These are phyloP conservation scores for Xiphydria camelus DNA, from an alignment of 2,888 invertebrate species.

Conservation along the genomic window DNA sequence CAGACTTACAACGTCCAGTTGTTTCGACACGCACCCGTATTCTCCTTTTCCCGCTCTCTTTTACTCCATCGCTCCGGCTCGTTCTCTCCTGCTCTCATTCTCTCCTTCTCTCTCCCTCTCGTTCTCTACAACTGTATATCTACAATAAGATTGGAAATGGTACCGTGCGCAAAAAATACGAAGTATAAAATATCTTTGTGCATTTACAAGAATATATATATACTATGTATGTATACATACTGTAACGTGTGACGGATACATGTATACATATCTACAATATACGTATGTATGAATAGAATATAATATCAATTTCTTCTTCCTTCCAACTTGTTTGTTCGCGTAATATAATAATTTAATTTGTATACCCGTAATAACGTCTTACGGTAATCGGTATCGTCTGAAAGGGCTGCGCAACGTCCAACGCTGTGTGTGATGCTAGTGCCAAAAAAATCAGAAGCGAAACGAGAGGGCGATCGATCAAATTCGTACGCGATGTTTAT, in stretches of 20 bases:
- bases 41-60: too few relatives aligned
- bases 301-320: not conserved
- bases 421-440: not conserved
- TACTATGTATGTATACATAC: not conserved
- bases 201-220: conserved; percentile 25
- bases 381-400: conserved; percentile 6
- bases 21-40: too few relatives aligned
- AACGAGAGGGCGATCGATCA: too few relatives aligned
- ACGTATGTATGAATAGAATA: not conserved
- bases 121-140: too few relatives aligned
- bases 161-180: conserved; percentile 21
- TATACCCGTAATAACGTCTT: conserved; percentile 14
- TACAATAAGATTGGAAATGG: conserved; percentile 1
- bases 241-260: conserved; percentile 7
- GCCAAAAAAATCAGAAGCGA: not conserved
- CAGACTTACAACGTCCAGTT: too few relatives aligned
- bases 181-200: conserved; percentile 41
- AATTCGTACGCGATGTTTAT: too few relatives aligned
- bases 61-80: too few relatives aligned
- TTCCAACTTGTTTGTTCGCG: not conserved
- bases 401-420: conserved; percentile 5
- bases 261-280: conserved; percentile 4
- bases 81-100: too few relatives aligned
- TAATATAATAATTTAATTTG: not conserved
- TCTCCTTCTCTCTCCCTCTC: too few relatives aligned